These are phyloP conservation scores for Lates japonicus DNA, from an alignment of 2,797 vertebrate genomes.

Conservation along the genomic window DNA sequence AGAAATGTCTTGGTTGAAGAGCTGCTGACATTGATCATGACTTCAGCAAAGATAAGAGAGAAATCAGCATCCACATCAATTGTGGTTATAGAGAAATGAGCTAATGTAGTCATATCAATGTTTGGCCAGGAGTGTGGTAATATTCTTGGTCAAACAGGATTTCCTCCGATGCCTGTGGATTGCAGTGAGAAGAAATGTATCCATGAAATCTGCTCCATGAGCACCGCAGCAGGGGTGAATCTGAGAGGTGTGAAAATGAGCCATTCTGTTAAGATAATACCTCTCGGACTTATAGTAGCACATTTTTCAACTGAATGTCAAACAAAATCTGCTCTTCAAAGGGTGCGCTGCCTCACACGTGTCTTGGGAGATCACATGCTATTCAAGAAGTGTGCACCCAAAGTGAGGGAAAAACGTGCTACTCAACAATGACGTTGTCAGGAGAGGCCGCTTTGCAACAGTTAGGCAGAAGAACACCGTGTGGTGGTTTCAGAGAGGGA, in stretches of 20 bases:
- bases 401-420: constrained; percentile 13
- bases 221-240: constrained; percentile 42
- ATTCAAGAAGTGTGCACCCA: constrained; percentile 32
- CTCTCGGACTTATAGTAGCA: constrained; percentile 34
- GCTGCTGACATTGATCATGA: constrained; percentile 21
- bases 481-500: constrained; percentile 10
- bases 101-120: constrained; percentile 41
- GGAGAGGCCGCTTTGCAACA: constrained; percentile 8
- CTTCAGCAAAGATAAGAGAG: constrained; percentile 30
- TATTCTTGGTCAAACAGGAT: constrained; percentile 37
- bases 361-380: constrained; percentile 50
- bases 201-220: constrained; percentile 32
- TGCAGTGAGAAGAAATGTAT: constrained; percentile 7
- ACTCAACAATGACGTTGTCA: constrained; percentile 7
- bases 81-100: constrained; percentile 17
- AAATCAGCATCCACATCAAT: constrained; percentile 25
- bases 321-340: constrained; percentile 60
- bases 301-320: constrained; percentile 50
- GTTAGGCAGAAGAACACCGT: constrained; percentile 15
- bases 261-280: constrained; percentile 43
- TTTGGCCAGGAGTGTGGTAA: constrained; percentile 6
- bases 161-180: constrained; percentile 27
- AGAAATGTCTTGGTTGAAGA: constrained; percentile 44
- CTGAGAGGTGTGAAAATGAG: constrained; percentile 35
- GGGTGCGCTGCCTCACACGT: constrained; percentile 21